A percentile compares a stretch with the other conserved stretches of the same genome.
Conservation (phyloP, 2,888 invertebrate genomes). For the Cepaea hortensis region DNA sequence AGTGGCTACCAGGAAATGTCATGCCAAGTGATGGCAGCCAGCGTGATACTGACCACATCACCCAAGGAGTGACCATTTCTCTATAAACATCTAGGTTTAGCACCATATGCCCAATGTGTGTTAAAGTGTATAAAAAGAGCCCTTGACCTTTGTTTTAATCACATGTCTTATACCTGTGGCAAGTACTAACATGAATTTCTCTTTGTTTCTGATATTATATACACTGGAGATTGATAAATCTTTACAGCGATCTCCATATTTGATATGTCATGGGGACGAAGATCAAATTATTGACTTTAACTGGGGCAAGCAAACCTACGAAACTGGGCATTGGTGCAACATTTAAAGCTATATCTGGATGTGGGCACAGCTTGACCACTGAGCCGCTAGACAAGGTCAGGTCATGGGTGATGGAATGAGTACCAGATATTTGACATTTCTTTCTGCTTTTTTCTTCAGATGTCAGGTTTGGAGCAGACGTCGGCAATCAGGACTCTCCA, state of each 20-base stretch:
- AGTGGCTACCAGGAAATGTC: too few relatives aligned
- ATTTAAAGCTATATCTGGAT: slow-evolving; percentile 80
- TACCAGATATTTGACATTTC: slow-evolving; percentile 10
- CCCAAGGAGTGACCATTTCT: too few relatives aligned
- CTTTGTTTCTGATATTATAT: background rate
- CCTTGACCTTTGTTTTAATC: too few relatives aligned
- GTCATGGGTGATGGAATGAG: slow-evolving; percentile 26
- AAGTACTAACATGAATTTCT: background rate
- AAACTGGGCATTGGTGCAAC: slow-evolving; percentile 82
- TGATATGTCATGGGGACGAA: slow-evolving; percentile 83
- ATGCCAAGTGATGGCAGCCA: too few relatives aligned
- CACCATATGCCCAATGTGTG: too few relatives aligned
- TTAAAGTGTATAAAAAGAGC: too few relatives aligned
- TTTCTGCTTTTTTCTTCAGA: too few relatives aligned
- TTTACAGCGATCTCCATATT: slow-evolving; percentile 79
- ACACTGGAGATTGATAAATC: slow-evolving; percentile 24
- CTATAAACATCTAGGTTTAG: too few relatives aligned
- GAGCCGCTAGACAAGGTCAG: slow-evolving; percentile 18
- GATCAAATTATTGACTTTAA: slow-evolving; percentile 83
- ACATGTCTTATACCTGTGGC: background rate
- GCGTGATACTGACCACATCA: too few relatives aligned
- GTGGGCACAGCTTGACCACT: slow-evolving; percentile 83
- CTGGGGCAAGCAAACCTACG: slow-evolving; percentile 83
- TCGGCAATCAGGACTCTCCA: too few relatives aligned
- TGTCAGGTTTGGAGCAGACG: too few relatives aligned